Percentiles rank a stretch among this genome's conserved stretches.
Conservation (phyloP, 1,140 invertebrate species). For the Drosophila arawakana region DNA sequence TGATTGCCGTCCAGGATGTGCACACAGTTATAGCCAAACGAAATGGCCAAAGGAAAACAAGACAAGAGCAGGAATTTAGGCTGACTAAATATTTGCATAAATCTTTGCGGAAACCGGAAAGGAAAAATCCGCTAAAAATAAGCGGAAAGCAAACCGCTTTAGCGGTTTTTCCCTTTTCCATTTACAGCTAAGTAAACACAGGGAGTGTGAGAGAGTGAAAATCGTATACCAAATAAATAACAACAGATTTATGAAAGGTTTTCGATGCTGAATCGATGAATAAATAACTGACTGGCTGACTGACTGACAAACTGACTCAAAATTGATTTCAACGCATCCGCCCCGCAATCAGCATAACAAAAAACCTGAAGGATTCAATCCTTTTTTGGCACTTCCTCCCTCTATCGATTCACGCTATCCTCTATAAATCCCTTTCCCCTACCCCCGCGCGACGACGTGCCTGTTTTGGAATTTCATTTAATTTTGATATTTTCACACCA, state of each 20-base stretch:
- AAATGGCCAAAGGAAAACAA: not conserved
- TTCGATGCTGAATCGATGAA: not conserved
- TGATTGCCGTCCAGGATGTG: conserved; percentile 38
- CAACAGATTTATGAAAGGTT: conserved; percentile 63
- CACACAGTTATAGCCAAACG: not conserved
- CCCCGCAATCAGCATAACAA: conserved; percentile 39
- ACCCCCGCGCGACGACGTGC: conserved; percentile 6
- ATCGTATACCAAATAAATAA: conserved; percentile 21
- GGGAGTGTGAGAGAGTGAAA: not conserved
- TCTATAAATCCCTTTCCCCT: conserved; percentile 8
- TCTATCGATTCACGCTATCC: not conserved
- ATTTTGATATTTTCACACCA: conserved; percentile 60
- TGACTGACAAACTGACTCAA: conserved; percentile 32
- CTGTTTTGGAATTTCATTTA: conserved; percentile 34
- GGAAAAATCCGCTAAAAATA: conserved; percentile 35
- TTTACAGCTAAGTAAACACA: conserved; percentile 67
- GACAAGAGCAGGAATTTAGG: not conserved
- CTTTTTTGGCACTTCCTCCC: conserved; percentile 49
- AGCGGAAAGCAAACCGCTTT: conserved; percentile 19
- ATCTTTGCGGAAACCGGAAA: conserved; percentile 64
- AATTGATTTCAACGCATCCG: conserved; percentile 68
- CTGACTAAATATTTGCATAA: conserved; percentile 74
- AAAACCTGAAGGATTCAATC: conserved; percentile 42
- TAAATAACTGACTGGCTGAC: conserved; percentile 10
- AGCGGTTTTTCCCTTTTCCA: conserved; percentile 45